These are phyloP conservation scores for Camarhynchus parvulus DNA, from an alignment of 2,113 vertebrate species.

Conservation along the genomic window DNA sequence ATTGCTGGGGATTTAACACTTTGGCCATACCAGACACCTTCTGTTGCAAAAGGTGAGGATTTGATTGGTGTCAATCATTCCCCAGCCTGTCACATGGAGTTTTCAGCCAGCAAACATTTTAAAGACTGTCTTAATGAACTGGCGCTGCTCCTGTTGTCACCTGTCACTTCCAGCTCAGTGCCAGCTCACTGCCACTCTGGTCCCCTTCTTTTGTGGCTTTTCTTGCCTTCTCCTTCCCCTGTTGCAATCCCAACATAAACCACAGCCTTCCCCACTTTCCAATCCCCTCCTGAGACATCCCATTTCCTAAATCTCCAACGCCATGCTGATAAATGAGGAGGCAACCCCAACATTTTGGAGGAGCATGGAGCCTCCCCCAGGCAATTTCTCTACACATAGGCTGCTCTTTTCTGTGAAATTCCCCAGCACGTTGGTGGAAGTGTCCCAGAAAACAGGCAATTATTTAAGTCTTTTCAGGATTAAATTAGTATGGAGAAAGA, in stretches of 20 bases:
- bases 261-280: not conserved
- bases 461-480: not conserved
- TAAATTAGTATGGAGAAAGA: not conserved
- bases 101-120: constrained; percentile 62
- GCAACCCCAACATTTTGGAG: not conserved
- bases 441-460: not conserved
- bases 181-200: not conserved
- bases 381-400: not conserved
- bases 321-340: not conserved
- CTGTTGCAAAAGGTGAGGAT: constrained; percentile 23
- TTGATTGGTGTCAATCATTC: constrained; percentile 76
- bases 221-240: not conserved
- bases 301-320: not conserved
- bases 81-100: constrained; percentile 54
- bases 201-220: not conserved
- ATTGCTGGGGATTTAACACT: constrained; percentile 65
- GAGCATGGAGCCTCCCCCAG: not conserved
- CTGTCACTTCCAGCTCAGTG: constrained; percentile 12
- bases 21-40: constrained; percentile 30
- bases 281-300: not conserved
- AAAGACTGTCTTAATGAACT: constrained; percentile 71
- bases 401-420: not conserved
- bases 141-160: constrained; percentile 7
- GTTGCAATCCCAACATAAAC: not conserved
- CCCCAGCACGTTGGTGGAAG: not conserved